Conservation (phyloP, 2,113 vertebrate genomes). For the Lycocorax pyrrhopterus region DNA sequence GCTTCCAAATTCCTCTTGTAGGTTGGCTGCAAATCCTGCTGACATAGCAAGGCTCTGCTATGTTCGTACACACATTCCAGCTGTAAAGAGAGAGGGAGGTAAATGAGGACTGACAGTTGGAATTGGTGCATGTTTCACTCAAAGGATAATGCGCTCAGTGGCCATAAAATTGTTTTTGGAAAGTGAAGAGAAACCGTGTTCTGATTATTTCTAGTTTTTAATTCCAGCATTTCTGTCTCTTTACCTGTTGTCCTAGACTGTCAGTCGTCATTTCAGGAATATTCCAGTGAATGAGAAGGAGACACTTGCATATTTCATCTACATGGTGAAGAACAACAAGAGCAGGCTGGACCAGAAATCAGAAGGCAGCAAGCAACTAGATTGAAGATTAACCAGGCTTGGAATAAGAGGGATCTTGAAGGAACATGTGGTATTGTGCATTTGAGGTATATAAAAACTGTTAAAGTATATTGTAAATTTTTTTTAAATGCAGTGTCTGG, state of each 20-base stretch:
- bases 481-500: constrained; percentile 58
- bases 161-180: background rate
- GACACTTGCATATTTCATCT: constrained; percentile 97
- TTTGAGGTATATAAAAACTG: constrained; percentile 61
- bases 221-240: constrained; percentile 10
- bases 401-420: background rate
- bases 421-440: constrained; percentile 50
- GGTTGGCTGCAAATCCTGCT: constrained; percentile 53
- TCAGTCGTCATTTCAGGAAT: constrained; percentile 98
- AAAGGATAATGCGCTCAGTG: background rate
- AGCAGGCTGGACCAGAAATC: constrained; percentile 95
- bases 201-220: background rate
- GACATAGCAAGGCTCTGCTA: background rate
- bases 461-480: constrained; percentile 65
- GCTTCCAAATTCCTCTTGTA: constrained; percentile 45
- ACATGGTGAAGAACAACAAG: constrained; percentile 99
- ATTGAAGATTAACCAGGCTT: constrained; percentile 67
- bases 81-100: constrained; percentile 31
- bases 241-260: constrained; percentile 78
- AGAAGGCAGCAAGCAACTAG: constrained; percentile 86
- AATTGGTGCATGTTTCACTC: constrained; percentile 5
- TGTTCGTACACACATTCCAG: constrained; percentile 17
- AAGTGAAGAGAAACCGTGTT: background rate
- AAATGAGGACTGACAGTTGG: constrained; percentile 27
- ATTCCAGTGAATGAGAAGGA: constrained; percentile 98